Evolutionary conservation across 2,888 invertebrate genomes (phyloP).

Genomic region (Thecocarcelia acutangulata): DNA sequence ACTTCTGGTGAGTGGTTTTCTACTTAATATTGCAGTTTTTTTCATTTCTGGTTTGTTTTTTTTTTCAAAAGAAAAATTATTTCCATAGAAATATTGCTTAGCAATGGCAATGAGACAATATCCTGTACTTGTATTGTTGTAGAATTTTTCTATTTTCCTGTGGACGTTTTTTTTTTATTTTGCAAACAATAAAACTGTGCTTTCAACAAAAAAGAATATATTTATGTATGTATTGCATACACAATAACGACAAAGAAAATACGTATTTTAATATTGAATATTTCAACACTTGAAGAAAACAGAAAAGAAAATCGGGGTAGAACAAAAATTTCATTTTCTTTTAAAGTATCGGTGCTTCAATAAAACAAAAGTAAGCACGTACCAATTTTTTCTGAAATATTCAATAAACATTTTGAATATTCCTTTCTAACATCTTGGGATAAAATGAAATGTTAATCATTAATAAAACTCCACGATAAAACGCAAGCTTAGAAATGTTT

Average conservation of each 20-base stretch:
- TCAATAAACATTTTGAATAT: too few species aligned
- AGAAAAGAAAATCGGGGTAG: too few species aligned
- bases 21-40: neutral
- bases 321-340: neutral
- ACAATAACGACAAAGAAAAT: constrained; percentile 5
- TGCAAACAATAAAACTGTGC: constrained; percentile 52
- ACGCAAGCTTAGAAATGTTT: too few species aligned
- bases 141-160: constrained; percentile 23
- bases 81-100: neutral
- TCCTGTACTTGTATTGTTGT: constrained; percentile 39
- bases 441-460: too few species aligned
- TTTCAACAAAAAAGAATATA: constrained; percentile 45
- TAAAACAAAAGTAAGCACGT: too few species aligned
- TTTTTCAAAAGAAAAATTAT: neutral
- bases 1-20: neutral
- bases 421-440: too few species aligned
- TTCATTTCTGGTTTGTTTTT: too few species aligned
- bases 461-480: too few species aligned
- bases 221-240: too few species aligned
- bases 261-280: constrained; percentile 7
- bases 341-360: too few species aligned
- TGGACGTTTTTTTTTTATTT: constrained; percentile 19
- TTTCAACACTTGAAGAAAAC: neutral
- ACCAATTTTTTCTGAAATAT: too few species aligned
- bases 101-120: constrained; percentile 65